Evolutionary conservation across 2,113 vertebrate species (phyloP).

Genomic region (Telmatochromis sp.): DNA sequence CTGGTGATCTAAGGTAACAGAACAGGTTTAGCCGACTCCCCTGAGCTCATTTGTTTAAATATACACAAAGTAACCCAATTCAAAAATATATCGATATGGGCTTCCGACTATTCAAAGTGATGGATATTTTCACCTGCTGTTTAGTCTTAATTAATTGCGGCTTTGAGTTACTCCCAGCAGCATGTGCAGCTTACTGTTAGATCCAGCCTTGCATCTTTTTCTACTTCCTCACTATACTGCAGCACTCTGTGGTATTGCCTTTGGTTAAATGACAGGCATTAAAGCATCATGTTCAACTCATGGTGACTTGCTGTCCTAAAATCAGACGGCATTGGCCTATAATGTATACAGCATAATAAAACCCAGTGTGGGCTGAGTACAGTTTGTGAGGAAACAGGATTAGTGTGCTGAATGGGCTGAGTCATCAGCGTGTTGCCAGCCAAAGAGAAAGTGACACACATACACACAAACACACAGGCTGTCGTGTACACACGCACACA

Average conservation of each 20-base stretch:
- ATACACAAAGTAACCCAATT: background rate
- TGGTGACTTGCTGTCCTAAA: background rate
- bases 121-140: background rate
- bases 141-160: background rate
- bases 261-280: constrained; percentile 21
- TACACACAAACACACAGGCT: background rate
- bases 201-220: constrained; percentile 5
- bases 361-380: background rate
- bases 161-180: constrained; percentile 6
- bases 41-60: background rate
- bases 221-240: background rate
- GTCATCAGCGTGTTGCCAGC: constrained; percentile 32
- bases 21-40: background rate
- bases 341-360: background rate
- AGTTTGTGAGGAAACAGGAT: constrained; percentile 33
- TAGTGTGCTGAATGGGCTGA: constrained; percentile 29
- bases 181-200: background rate
- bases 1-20: background rate
- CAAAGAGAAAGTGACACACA: constrained; percentile 25
- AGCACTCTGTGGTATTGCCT: constrained; percentile 12
- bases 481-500: background rate
- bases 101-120: background rate
- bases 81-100: background rate
- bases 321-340: background rate
- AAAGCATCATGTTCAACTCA: background rate